Percentiles rank a stretch among this genome's conserved stretches.
These are phyloP conservation scores for Copsychus sechellarum DNA, from an alignment of 2,113 vertebrate species.

Conservation along the genomic window DNA sequence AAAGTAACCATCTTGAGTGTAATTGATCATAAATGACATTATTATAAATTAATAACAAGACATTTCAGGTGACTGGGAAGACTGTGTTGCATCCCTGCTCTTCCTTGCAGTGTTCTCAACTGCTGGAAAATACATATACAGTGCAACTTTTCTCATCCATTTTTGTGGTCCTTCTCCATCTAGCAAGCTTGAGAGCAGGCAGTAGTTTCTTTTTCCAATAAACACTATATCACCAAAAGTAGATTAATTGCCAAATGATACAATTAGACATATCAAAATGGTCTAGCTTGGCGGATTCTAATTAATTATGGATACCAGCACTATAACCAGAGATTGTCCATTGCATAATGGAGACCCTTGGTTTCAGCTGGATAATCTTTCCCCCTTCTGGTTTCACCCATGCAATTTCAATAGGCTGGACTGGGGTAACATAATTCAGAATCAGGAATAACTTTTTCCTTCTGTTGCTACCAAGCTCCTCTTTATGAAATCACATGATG, in stretches of 20 bases:
- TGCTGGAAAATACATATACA: background rate
- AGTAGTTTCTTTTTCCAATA: conserved; percentile 27
- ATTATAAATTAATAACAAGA: background rate
- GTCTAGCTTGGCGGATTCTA: conserved; percentile 7
- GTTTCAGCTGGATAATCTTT: conserved; percentile 24
- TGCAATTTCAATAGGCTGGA: background rate
- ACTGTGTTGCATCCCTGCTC: background rate
- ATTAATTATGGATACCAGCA: conserved; percentile 36
- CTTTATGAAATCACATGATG: background rate
- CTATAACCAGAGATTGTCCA: background rate
- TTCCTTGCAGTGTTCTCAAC: background rate
- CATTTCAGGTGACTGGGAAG: background rate
- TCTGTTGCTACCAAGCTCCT: background rate
- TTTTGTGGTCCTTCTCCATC: background rate
- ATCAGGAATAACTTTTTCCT: background rate
- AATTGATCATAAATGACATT: background rate
- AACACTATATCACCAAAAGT: background rate
- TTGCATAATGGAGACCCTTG: background rate
- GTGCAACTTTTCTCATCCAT: background rate
- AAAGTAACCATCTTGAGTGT: background rate
- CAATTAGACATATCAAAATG: conserved; percentile 46
- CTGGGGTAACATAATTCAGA: background rate
- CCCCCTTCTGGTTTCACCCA: background rate
- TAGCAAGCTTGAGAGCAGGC: background rate
- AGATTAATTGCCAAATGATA: conserved; percentile 52